Conservation (phyloP, 1,140 invertebrate species). For the Macrocentrus cingulum region DNA sequence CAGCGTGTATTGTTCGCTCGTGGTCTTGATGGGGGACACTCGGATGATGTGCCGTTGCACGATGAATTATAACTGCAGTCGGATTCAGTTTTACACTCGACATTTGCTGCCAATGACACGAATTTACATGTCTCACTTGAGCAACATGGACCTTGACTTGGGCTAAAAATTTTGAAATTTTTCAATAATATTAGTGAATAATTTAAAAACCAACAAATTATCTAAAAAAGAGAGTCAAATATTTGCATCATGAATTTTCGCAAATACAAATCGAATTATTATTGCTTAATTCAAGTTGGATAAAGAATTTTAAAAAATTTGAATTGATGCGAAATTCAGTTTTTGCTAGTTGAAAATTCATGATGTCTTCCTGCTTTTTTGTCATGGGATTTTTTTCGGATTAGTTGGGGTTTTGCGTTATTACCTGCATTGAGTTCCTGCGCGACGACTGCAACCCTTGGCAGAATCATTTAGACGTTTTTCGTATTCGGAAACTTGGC, state of each 20-base stretch:
- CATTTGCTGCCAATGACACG: conserved; percentile 64
- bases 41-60: conserved; percentile 83
- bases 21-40: conserved; percentile 80
- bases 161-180: conserved; percentile 62
- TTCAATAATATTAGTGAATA: no score
- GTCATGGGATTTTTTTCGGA: no score
- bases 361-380: no score
- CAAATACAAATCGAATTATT: no score
- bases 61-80: conserved; percentile 85
- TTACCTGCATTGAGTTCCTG: conserved; percentile 82
- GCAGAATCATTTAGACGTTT: conserved; percentile 70
- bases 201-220: no score
- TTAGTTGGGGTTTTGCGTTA: no score
- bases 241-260: no score
- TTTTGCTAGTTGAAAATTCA: no score
- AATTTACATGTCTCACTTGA: conserved; percentile 79
- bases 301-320: no score
- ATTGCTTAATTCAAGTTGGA: no score
- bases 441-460: conserved; percentile 76
- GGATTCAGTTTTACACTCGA: conserved; percentile 79
- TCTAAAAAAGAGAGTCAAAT: no score
- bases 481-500: conserved; percentile 72
- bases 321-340: no score
- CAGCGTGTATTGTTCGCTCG: conserved; percentile 82
- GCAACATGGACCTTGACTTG: conserved; percentile 96